Conservation (phyloP, 2,888 invertebrate species). For the Steinernema scapterisci region DNA sequence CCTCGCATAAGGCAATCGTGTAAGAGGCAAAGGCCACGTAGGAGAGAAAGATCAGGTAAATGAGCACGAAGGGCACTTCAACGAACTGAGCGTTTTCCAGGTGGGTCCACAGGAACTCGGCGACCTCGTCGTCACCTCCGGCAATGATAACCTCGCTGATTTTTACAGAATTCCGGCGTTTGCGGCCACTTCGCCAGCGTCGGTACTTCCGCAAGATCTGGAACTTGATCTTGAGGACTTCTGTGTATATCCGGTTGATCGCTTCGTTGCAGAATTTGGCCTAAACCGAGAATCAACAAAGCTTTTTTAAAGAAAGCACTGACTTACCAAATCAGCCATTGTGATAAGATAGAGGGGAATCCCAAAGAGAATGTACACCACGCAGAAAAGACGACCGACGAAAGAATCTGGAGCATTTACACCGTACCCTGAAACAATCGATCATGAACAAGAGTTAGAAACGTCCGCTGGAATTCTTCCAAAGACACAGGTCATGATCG, state of each 20-base stretch:
- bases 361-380: slow-evolving; percentile 61
- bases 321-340: slow-evolving; percentile 60
- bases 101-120: slow-evolving; percentile 57
- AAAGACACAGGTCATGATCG: no score
- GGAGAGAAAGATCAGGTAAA: slow-evolving; percentile 50
- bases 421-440: slow-evolving; percentile 48
- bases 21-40: slow-evolving; percentile 54
- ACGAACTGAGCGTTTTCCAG: slow-evolving; percentile 65
- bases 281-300: slow-evolving; percentile 38
- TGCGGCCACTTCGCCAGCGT: slow-evolving; percentile 50
- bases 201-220: slow-evolving; percentile 50
- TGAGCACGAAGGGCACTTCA: slow-evolving; percentile 62
- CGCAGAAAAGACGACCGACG: slow-evolving; percentile 60
- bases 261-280: slow-evolving; percentile 66
- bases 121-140: slow-evolving; percentile 64
- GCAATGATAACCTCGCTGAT: slow-evolving; percentile 62
- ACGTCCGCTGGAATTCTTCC: no score
- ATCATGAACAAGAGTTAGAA: not conserved
- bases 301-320: not conserved
- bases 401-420: slow-evolving; percentile 59
- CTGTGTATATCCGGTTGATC: slow-evolving; percentile 65
- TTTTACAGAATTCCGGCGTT: slow-evolving; percentile 44
- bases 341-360: slow-evolving; percentile 65
- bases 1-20: slow-evolving; percentile 71
- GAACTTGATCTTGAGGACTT: slow-evolving; percentile 61